Base-by-base conservation (phyloP, 2,113 vertebrate genomes). In the Harpagus bidentatus region DNA sequence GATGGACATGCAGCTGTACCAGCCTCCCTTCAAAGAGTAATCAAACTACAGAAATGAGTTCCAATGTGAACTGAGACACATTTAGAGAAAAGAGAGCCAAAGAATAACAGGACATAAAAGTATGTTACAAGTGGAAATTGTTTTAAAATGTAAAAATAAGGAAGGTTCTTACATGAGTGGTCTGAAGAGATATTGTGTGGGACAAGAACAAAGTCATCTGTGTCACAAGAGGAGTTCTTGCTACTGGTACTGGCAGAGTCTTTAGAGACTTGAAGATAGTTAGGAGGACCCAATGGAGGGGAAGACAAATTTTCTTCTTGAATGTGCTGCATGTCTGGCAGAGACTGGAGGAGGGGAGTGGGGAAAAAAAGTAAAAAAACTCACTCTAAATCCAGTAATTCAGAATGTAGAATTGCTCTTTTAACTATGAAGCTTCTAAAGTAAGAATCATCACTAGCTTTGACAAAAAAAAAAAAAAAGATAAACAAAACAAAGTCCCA, bases 201-300 rank as follows among this genome's bases (percentile, higher is more conserved):
- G 89, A 99, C 99, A 96, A 99, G 98, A 88, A 99, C 99, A 95
- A 99, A 99, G 97, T 99, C 99, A 61, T 99, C 99, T 13, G 99
- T 99, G 98, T 99, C 99, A 86, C 99, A 99, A 69, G 99, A 99
- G 16, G 99, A 99, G 98, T 99, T 99, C 98, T 99, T 99, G 98
- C 99, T 99, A 96, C 99, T 99, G 95, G 99, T 99, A 96, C 99
- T 99, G 74, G 98, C 99, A 50, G 99, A 99, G 90, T 99, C 99
- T 97, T 99, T 99, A 96, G 99, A 99, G 86, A 99, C 98, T 96
- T 99, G 99, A 86, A 99, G 99, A 91, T 99, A 99, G 98, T 99
- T 99, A 53, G 99, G 99, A 83, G 99, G 99, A 59, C 99, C 99
- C 79, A 99, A 86, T 2, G 99, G 99, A 82, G 99, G 99, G 11